phyloP scores from a whole-genome alignment of 2,113 vertebrate genomes.

The Prinia subflava region DNA sequence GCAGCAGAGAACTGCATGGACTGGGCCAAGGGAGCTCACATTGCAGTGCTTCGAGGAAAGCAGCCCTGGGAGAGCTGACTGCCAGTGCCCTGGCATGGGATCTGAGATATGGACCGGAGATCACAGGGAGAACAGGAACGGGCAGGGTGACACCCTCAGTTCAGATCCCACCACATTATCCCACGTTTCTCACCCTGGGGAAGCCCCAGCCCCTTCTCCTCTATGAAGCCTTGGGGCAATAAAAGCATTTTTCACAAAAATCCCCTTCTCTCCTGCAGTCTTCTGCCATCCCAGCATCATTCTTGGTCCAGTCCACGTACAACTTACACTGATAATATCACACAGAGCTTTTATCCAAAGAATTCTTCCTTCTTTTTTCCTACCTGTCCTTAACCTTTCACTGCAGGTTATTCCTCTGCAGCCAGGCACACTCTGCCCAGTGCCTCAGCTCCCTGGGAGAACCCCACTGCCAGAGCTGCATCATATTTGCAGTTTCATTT shows the following conservation, averaged over 20 bases:
- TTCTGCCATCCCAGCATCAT: background rate
- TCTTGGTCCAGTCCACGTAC: background rate
- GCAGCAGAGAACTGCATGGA: background rate
- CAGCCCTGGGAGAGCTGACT: background rate
- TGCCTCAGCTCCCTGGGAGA: background rate
- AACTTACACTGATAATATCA: background rate
- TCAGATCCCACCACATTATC: rapidly evolving
- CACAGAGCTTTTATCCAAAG: background rate
- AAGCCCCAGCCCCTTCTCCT: background rate
- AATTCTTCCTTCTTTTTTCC: background rate
- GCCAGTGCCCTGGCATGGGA: background rate
- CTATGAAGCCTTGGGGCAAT: background rate
- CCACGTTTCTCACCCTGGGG: rapidly evolving
- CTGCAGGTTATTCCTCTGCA: background rate
- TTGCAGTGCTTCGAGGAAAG: background rate
- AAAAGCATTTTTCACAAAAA: background rate
- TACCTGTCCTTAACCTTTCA: too few relatives aligned
- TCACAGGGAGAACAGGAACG: background rate
- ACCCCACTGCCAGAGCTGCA: background rate
- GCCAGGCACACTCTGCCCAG: background rate
- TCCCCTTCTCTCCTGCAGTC: background rate
- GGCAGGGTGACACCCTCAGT: background rate
- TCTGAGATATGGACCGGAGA: background rate
- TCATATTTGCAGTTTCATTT: background rate
- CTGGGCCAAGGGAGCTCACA: background rate